Percentiles rank a stretch among this genome's conserved stretches.
These are phyloP conservation scores for Anoplophora glabripennis DNA, from an alignment of 1,140 invertebrate species.

Conservation along the genomic window DNA sequence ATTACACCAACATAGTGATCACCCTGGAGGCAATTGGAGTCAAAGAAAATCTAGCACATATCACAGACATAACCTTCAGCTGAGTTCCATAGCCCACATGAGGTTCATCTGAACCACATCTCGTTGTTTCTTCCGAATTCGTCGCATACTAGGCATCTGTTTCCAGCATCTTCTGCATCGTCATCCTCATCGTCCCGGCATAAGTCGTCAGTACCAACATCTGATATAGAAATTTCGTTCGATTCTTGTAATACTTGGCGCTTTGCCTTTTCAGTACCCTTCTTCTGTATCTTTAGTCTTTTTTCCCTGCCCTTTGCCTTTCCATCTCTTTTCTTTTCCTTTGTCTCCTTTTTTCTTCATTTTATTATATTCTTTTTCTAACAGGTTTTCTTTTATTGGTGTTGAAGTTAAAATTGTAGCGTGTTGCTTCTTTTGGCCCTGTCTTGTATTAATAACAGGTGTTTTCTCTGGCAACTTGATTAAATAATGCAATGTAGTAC, in stretches of 20 bases:
- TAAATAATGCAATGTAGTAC: too few species aligned
- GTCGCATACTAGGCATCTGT: too few species aligned
- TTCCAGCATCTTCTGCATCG: conserved; percentile 33
- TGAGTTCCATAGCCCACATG: conserved; percentile 36
- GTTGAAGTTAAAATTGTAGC: too few species aligned
- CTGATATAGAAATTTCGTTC: conserved; percentile 23
- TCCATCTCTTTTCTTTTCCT: not conserved
- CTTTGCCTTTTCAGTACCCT: conserved; percentile 7
- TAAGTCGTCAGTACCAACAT: conserved; percentile 29
- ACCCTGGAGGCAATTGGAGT: not conserved
- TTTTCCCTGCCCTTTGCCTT: not conserved
- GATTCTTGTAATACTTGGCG: conserved; percentile 9
- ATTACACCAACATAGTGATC: conserved; percentile 3
- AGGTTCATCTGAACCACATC: too few species aligned
- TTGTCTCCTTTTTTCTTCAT: not conserved
- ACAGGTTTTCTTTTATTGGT: too few species aligned
- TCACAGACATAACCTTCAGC: conserved; percentile 36
- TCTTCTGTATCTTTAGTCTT: conserved; percentile 4
- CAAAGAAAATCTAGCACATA: conserved; percentile 23
- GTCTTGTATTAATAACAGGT: too few species aligned
- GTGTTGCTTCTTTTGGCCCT: too few species aligned
- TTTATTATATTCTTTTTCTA: too few species aligned
- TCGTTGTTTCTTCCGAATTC: too few species aligned
- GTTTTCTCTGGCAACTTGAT: too few species aligned
- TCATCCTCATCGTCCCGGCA: conserved; percentile 36